These are phyloP conservation scores for Oreochromis niloticus DNA, from an alignment of 2,113 vertebrate species.

Conservation along the genomic window DNA sequence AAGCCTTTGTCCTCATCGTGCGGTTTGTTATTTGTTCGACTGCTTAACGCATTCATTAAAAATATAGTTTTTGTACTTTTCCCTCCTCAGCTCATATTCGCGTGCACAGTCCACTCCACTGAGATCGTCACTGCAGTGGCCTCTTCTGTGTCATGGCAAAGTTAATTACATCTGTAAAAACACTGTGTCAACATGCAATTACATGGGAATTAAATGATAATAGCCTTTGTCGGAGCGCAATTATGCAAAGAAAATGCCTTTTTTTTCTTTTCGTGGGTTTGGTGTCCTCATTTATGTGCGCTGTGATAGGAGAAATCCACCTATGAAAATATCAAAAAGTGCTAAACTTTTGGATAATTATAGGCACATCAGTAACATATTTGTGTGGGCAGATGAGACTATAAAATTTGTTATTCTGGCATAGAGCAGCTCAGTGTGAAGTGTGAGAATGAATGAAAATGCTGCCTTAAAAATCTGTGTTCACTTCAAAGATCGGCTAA, in stretches of 20 bases:
- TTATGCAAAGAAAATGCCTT: constrained; percentile 41
- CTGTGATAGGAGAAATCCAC: constrained; percentile 40
- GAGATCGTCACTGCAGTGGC: constrained; percentile 21
- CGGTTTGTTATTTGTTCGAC: constrained; percentile 38
- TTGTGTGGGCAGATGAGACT: constrained; percentile 63
- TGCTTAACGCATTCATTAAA: constrained; percentile 47
- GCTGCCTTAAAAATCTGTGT: constrained; percentile 22
- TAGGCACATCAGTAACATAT: constrained; percentile 42
- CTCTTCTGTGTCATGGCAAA: constrained; percentile 14
- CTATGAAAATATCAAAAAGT: constrained; percentile 53
- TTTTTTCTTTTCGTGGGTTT: not conserved
- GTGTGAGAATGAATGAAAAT: constrained; percentile 41
- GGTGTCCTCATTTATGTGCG: constrained; percentile 8
- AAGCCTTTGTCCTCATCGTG: constrained; percentile 42
- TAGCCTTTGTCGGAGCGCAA: constrained; percentile 42
- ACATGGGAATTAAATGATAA: constrained; percentile 56
- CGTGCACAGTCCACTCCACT: constrained; percentile 15
- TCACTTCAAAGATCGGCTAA: constrained; percentile 12
- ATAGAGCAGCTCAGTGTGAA: constrained; percentile 40
- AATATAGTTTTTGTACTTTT: constrained; percentile 17
- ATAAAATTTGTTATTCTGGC: constrained; percentile 52
- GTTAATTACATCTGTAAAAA: constrained; percentile 56
- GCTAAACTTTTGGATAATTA: constrained; percentile 58
- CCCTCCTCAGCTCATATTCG: constrained; percentile 16
- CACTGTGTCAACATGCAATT: constrained; percentile 55